Evolutionary conservation across 1,140 invertebrate species (phyloP).

Genomic region (Drosophila subobscura): DNA sequence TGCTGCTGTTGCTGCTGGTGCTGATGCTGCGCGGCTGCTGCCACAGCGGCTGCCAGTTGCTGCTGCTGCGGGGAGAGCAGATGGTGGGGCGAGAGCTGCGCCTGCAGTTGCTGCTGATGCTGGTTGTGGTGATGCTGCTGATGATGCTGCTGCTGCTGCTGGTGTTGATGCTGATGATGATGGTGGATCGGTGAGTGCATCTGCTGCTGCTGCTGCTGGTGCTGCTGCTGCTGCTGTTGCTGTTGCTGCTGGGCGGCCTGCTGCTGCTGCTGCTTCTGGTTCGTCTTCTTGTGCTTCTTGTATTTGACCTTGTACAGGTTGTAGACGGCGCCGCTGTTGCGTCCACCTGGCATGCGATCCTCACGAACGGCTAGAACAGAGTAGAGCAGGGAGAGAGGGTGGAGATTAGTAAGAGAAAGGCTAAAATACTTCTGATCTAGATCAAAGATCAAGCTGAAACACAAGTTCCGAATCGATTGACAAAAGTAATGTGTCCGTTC

Average conservation of each 20-base stretch:
- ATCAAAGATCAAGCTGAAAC: too few relatives aligned
- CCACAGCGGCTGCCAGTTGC: conserved; percentile 66
- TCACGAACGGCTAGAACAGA: conserved; percentile 94
- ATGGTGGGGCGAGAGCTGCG: conserved; percentile 80
- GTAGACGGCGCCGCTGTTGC: conserved; percentile 99
- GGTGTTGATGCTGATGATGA: conserved; percentile 83
- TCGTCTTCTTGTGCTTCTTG: conserved; percentile 97
- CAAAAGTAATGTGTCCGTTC: conserved; percentile 1
- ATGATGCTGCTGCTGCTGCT: conserved; percentile 79
- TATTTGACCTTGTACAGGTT: conserved; percentile 99
- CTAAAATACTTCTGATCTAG: too few relatives aligned
- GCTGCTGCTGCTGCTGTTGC: conserved; percentile 83
- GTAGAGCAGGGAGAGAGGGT: conserved; percentile 4
- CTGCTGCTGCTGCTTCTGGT: conserved; percentile 85
- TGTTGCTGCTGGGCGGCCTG: conserved; percentile 83
- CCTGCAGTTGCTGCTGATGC: conserved; percentile 83
- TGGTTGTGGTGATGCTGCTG: conserved; percentile 69
- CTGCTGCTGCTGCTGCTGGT: conserved; percentile 84
- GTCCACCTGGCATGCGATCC: conserved; percentile 98
- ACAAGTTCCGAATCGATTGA: too few relatives aligned
- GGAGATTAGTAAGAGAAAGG: too few relatives aligned
- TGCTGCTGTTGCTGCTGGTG: conserved; percentile 61
- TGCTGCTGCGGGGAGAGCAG: conserved; percentile 78
- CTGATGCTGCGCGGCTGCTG: conserved; percentile 46
- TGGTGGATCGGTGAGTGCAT: conserved; percentile 75